Evolutionary conservation across 2,113 vertebrate genomes (phyloP).

Genomic region (Herpailurus yagouaroundi): DNA sequence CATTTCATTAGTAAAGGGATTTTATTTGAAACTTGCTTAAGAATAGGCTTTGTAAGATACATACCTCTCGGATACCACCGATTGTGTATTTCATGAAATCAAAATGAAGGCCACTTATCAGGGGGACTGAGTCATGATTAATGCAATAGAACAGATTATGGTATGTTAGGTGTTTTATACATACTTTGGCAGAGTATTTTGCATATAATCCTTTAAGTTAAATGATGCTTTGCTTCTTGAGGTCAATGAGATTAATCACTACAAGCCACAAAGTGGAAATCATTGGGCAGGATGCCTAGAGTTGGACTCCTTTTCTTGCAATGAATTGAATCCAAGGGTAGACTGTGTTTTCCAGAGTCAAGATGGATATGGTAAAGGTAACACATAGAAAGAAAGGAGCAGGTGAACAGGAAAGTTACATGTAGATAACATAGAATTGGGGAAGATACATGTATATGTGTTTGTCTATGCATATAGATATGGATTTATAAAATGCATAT

Average conservation of each 20-base stretch:
- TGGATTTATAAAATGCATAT: not conserved
- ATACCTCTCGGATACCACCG: not conserved
- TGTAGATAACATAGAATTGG: slow-evolving; percentile 6
- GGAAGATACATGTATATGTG: not conserved
- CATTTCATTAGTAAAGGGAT: slow-evolving; percentile 3
- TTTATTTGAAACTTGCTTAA: slow-evolving; percentile 40
- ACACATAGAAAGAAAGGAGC: not conserved
- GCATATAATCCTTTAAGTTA: not conserved
- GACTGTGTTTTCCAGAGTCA: slow-evolving; percentile 42
- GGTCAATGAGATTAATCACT: not conserved
- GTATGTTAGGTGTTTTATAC: not conserved
- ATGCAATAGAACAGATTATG: not conserved
- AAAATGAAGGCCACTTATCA: not conserved
- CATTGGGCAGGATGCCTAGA: not conserved
- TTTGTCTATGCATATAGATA: not conserved
- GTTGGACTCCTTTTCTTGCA: not conserved
- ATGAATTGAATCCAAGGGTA: not conserved
- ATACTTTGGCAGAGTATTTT: not conserved
- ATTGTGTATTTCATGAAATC: slow-evolving; percentile 1
- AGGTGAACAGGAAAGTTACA: not conserved
- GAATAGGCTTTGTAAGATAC: not conserved
- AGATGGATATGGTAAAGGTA: not conserved
- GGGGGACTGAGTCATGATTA: not conserved
- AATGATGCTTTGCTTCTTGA: slow-evolving; percentile 50
- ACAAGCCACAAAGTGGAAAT: not conserved